These are phyloP conservation scores for Platichthys flesus DNA, from an alignment of 2,113 vertebrate genomes.

Conservation along the genomic window DNA sequence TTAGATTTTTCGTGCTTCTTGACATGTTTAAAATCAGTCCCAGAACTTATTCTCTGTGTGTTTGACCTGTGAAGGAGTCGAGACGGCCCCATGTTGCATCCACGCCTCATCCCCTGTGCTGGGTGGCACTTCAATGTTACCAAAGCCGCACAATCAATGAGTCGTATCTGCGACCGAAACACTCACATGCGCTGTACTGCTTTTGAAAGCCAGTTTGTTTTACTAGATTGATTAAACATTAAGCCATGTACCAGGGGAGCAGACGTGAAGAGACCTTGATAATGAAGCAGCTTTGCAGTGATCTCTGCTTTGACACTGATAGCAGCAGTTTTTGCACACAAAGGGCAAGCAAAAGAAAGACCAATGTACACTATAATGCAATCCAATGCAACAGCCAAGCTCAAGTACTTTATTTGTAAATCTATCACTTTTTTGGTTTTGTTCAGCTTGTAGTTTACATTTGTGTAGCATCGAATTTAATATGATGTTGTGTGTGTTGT, in stretches of 20 bases:
- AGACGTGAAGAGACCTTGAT: neutral
- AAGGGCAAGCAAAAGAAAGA: neutral
- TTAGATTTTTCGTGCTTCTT: neutral
- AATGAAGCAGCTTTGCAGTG: neutral
- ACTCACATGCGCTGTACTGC: neutral
- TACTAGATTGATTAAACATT: neutral
- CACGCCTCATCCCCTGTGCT: neutral
- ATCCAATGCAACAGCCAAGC: neutral
- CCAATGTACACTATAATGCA: neutral
- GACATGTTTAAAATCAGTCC: neutral
- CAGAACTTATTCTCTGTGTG: no score
- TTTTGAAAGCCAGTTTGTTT: neutral
- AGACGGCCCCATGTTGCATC: neutral
- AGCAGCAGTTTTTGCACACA: neutral
- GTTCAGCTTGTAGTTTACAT: neutral
- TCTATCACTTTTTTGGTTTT: no score
- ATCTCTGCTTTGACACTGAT: neutral
- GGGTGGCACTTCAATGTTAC: neutral
- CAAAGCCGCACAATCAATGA: neutral
- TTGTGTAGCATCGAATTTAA: neutral
- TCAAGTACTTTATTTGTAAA: no score
- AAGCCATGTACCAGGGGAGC: neutral
- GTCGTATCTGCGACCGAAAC: neutral
- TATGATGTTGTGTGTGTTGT: neutral
- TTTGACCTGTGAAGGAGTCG: no score